phyloP scores from a whole-genome alignment of 2,888 invertebrate species.

The Barypeithes pellucidus region DNA sequence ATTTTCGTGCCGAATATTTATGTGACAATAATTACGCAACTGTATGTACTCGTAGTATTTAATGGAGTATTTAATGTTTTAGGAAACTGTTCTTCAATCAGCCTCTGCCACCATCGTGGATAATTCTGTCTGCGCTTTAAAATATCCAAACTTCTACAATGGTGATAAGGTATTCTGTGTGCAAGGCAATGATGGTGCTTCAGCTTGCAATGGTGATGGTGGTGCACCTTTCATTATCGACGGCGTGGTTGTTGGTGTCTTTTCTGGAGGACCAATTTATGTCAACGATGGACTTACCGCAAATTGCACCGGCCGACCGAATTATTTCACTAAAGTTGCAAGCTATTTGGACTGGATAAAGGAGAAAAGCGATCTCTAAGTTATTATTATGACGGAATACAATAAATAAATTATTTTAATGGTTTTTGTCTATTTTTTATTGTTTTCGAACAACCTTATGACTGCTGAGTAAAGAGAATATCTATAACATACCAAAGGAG shows the following conservation, averaged over 20 bases:
- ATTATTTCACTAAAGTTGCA: neutral
- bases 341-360: constrained; percentile 5
- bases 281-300: neutral
- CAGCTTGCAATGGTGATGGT: constrained; percentile 2
- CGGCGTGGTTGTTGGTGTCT: constrained; percentile 4
- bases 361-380: neutral
- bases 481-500: too few species aligned
- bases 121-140: neutral
- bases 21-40: too few species aligned
- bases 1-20: too few species aligned
- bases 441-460: too few species aligned
- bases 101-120: neutral
- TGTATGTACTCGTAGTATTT: too few species aligned
- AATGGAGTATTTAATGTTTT: neutral
- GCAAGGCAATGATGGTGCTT: neutral
- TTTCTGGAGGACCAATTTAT: constrained; percentile 2
- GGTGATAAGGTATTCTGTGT: neutral
- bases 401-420: too few species aligned
- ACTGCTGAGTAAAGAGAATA: too few species aligned
- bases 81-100: neutral
- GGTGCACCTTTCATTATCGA: constrained; percentile 2
- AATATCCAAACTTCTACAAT: neutral
- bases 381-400: too few species aligned
- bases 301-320: neutral
- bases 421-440: too few species aligned